Evolutionary conservation across 2,888 invertebrate genomes (phyloP), one percentile per base, ranked within the genome.

Genomic region (Drosophila ustulata): DNA sequence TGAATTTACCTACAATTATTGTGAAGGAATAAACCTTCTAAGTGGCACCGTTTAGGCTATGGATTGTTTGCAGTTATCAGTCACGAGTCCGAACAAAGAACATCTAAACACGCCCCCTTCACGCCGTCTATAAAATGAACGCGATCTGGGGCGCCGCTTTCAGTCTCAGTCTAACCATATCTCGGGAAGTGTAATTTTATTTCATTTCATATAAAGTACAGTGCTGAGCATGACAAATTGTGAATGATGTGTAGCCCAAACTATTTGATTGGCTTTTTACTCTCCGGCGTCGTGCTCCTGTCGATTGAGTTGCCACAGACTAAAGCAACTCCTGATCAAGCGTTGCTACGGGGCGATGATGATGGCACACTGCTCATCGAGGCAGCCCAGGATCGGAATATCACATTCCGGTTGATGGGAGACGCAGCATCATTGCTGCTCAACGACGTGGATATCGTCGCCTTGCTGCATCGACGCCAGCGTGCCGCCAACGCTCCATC

Each of bases 361-460:
- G 94, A 97, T 93, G 98, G 98, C 13, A 94, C 97, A 91, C 93
- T 98, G 30, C 93, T 95, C 69, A 93, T 98, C 65, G 94, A 95
- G 85, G 94, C 97, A 23, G 97, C 96, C 0, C 93, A 93, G 57
- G 95, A 96, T 82, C 95, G 95, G 91, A 97, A 96, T 91, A 96
- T 98, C 57, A 95, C 96, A 37, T 94, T 98, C 71, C 93, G 94
- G 45, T 93, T 95, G 0, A 91, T 96, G 26, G 96, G 96, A 66
- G 94, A 95, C 34, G 92, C 95, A 3, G 28, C 96, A 90, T 89
- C 97, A 66, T 92, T 94, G 51, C 93, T 94, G 28, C 91, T 97
- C 3, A 96, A 96, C 76, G 94, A 95, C 45, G 92, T 95, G 13
- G 95, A 97, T 92, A 85, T 97, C 63, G 91, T 94, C 39, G 92